A percentile compares a stretch with the other conserved stretches of the same genome.
Conservation (phyloP, 2,888 invertebrate genomes). For the Tillus elongatus region DNA sequence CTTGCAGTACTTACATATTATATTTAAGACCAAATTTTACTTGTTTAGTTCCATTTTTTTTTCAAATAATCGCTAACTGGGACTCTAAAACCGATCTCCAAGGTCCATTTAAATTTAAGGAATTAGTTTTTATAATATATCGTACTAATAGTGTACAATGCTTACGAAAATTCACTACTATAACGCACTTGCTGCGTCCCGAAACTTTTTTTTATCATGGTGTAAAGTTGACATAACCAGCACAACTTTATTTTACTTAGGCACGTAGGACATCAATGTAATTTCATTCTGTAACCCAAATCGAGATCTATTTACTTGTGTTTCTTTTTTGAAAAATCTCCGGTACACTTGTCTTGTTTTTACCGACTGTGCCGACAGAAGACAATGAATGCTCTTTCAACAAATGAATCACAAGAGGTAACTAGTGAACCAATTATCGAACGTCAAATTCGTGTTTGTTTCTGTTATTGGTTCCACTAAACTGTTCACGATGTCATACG, state of each 20-base stretch:
- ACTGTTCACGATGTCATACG: slow-evolving; percentile 10
- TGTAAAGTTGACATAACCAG: slow-evolving; percentile 17
- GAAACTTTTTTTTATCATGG: too few species aligned
- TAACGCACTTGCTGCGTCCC: too few species aligned
- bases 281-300: slow-evolving; percentile 13
- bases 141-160: too few species aligned
- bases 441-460: slow-evolving; percentile 10
- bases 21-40: too few species aligned
- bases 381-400: slow-evolving; percentile 12
- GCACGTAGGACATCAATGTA: slow-evolving; percentile 12
- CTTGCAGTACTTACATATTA: too few species aligned
- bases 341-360: slow-evolving; percentile 14
- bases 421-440: slow-evolving; percentile 15
- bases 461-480: slow-evolving; percentile 7
- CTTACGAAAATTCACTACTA: too few species aligned
- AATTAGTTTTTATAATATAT: too few species aligned
- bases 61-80: too few species aligned
- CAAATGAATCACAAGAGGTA: slow-evolving; percentile 11
- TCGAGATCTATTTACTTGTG: slow-evolving; percentile 11
- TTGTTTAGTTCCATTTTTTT: too few species aligned
- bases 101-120: too few species aligned
- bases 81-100: too few species aligned
- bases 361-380: slow-evolving; percentile 13
- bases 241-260: slow-evolving; percentile 14
- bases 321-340: slow-evolving; percentile 10